These are phyloP conservation scores for Hemicentrotus pulcherrimus DNA, from an alignment of 35 echinoderm and acorn worm species.

Conservation along the genomic window DNA sequence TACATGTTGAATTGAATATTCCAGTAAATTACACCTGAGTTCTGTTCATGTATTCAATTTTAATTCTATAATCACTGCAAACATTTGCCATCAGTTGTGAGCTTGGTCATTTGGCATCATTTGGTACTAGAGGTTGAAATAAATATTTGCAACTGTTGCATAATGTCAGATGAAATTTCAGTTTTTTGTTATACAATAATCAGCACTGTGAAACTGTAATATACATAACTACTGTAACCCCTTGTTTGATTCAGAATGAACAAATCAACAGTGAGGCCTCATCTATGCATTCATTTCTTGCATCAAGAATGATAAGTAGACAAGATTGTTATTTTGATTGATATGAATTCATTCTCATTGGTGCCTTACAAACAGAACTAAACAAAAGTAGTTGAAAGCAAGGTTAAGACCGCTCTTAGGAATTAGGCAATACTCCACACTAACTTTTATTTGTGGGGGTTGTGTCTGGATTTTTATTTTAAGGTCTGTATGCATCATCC, in stretches of 20 bases:
- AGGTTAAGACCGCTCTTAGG: not conserved
- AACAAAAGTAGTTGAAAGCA: not conserved
- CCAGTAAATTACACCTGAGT: not conserved
- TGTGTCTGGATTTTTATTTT: not conserved
- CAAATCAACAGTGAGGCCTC: not conserved
- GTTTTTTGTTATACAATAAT: not conserved
- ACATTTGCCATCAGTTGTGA: not conserved
- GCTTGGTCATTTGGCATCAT: not conserved
- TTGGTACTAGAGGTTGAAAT: not conserved
- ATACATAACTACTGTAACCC: not conserved
- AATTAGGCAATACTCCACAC: not conserved
- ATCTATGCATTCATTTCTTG: not conserved
- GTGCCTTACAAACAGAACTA: not conserved
- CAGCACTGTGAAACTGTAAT: not conserved
- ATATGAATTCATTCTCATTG: not conserved
- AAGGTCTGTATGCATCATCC: not conserved
- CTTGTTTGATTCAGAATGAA: not conserved
- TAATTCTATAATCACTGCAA: not conserved
- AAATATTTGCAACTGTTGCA: not conserved
- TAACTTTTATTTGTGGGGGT: not conserved
- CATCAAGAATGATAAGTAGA: not conserved
- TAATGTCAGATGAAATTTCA: not conserved
- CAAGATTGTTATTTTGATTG: not conserved
- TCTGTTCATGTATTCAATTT: not conserved
- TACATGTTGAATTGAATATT: not conserved